Evolutionary conservation across 2,113 vertebrate species (phyloP), one percentile per base, ranked within the genome.

Genomic region (Toxostoma redivivum): DNA sequence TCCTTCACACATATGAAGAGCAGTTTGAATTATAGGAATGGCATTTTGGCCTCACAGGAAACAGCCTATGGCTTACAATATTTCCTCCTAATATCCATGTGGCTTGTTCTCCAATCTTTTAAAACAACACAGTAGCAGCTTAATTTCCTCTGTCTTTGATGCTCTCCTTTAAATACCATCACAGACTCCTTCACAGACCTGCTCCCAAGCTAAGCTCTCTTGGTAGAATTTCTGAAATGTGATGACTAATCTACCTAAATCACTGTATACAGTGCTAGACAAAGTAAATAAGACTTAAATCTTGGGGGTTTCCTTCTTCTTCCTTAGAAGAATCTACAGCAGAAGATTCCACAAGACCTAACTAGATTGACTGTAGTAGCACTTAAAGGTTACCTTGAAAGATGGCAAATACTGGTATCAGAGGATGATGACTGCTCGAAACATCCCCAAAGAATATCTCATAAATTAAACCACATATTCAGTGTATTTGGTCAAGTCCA

Each of bases 1-100:
- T 96, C 95, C 91, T 93, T 96, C 79, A 88, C 81, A 90, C 80
- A 69, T 82, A 88, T 12, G 83, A 95, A 96, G 86, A 94, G 93
- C 86, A 83, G 72, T 78, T 47, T 85, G 86, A 96, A 95, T 95
- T 31, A 42, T 22, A 83, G 71, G 65, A 60, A 87, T 81, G 77
- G 54, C 67, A 84, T 91, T 95, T 95, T 88, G 88, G 71, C 87
- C 95, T 62, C 88, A 83, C 23, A 93, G 90, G 81, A 93, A 93
- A 91, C 31, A 76, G 81, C 74, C 93, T 45, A 81, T 81, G 86
- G 62, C 81, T 95, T 76, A 80, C 31, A 70, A 2, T 57, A 88
- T 61, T 88, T 88, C 61, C 65, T 76, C 79, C 76, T 86, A 83
- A 83, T 76, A 92, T 16, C 14, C 0, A 4, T 27, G 28, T 56